phyloP scores from a whole-genome alignment of 1,140 invertebrate species.

The Sitobion miscanthi region DNA sequence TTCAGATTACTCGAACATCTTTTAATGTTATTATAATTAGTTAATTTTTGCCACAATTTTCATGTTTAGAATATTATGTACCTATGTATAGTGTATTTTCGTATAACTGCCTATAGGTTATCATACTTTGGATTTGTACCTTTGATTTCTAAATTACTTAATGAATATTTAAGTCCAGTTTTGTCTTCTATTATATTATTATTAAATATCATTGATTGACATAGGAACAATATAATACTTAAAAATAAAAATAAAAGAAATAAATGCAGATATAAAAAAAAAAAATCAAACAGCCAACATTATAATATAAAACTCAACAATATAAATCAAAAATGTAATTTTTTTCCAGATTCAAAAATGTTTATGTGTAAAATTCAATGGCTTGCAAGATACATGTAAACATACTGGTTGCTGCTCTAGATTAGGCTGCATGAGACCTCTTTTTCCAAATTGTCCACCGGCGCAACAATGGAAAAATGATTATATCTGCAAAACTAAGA shows the following conservation, averaged over 20 bases:
- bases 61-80: neutral
- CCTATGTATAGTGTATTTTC: too few relatives aligned
- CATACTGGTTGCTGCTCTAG: neutral
- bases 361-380: conserved; percentile 15
- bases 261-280: too few relatives aligned
- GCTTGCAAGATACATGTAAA: conserved; percentile 19
- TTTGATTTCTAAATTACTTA: too few relatives aligned
- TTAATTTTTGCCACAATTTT: too few relatives aligned
- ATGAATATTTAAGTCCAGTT: too few relatives aligned
- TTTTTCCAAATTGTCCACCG: neutral
- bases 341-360: conserved; percentile 22
- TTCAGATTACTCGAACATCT: too few relatives aligned
- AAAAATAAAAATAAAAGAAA: neutral
- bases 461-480: neutral
- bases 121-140: neutral
- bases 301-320: neutral
- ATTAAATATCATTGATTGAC: neutral
- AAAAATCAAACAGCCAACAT: neutral
- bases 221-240: neutral
- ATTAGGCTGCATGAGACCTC: neutral
- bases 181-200: too few relatives aligned
- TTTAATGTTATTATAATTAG: neutral
- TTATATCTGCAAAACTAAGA: neutral
- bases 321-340: neutral
- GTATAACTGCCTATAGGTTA: neutral